These are phyloP conservation scores for Hassar affinis DNA, from an alignment of 2,113 vertebrate species.

Conservation along the genomic window DNA sequence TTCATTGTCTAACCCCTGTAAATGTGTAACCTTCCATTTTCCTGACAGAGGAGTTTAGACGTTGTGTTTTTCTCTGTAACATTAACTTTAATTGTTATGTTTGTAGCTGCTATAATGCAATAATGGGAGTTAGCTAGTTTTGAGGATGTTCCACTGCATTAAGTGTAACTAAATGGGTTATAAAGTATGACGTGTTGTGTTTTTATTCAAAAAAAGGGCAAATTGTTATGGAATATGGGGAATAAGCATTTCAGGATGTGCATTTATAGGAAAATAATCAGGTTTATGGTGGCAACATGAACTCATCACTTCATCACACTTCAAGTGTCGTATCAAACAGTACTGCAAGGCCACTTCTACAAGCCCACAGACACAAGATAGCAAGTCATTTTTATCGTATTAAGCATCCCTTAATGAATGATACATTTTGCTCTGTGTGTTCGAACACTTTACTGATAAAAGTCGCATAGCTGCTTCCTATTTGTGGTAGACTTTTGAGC, in stretches of 20 bases:
- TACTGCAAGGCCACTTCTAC: background rate
- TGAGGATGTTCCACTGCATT: background rate
- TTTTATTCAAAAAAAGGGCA: background rate
- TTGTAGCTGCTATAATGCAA: background rate
- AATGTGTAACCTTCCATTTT: background rate
- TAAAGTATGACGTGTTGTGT: background rate
- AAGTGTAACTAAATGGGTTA: background rate
- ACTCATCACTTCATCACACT: background rate
- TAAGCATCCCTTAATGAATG: background rate
- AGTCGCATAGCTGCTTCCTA: background rate
- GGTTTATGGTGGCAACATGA: background rate
- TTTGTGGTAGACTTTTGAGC: slow-evolving; percentile 4
- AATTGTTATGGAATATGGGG: background rate
- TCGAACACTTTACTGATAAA: background rate
- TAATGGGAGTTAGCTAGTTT: background rate
- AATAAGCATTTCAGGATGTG: background rate
- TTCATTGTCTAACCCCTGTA: too few relatives aligned
- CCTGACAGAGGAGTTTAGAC: background rate
- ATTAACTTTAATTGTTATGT: too few relatives aligned
- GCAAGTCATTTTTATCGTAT: background rate
- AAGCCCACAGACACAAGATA: background rate
- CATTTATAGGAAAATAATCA: background rate
- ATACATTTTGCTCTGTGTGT: background rate
- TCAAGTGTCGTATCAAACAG: background rate
- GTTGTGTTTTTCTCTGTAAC: background rate